Base-by-base conservation (phyloP, 2,113 vertebrate species). In the Tyrannus savana region DNA sequence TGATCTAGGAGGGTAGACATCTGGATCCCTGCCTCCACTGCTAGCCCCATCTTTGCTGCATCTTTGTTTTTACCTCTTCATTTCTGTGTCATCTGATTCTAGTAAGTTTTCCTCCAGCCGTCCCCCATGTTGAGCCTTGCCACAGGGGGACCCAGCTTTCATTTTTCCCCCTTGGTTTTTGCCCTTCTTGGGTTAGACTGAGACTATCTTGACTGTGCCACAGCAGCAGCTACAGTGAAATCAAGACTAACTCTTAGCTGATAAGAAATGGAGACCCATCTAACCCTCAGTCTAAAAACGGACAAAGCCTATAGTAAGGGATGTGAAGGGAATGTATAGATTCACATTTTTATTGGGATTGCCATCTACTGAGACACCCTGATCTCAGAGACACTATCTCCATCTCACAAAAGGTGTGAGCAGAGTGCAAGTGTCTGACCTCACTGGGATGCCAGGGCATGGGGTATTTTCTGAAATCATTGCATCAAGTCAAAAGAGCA, bases 1-100 rank as follows among this genome's bases (percentile, higher is more conserved):
- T 97, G 96, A 95, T 92, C 97, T 96, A 92, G 96, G 97, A 97
- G 81, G 92, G 50, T 59, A 87, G 89, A 94, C 95, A 88, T 96
- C 93, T 97, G 96, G 95, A 94, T 92, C 95, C 93, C 95, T 97
- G 93, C 92, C 95, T 79, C 75, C 74, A 90, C 80, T 23, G 19
- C 64, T 89, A 84, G 78, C 90, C 31, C 7, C 2, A 0, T 64
- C 75, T 97, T 90, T 4, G 18, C 64, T 21, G 8, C 21, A 9
- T 67, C 78, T 97, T 87, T 53, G 67, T 95, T 87, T 91, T 82
- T 81, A 84, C 80, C 68, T 81, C 59, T 62, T 68, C 11, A 6
- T n/a, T 55, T 63, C 42, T 84, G 14, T 33, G 49, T 44, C n/a
- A 49, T 31, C 55, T 0, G 0, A 59, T 75, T 87, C 53, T 53